These are phyloP conservation scores for Baronia brevicornis DNA, from an alignment of 2,888 invertebrate species.

Conservation along the genomic window DNA sequence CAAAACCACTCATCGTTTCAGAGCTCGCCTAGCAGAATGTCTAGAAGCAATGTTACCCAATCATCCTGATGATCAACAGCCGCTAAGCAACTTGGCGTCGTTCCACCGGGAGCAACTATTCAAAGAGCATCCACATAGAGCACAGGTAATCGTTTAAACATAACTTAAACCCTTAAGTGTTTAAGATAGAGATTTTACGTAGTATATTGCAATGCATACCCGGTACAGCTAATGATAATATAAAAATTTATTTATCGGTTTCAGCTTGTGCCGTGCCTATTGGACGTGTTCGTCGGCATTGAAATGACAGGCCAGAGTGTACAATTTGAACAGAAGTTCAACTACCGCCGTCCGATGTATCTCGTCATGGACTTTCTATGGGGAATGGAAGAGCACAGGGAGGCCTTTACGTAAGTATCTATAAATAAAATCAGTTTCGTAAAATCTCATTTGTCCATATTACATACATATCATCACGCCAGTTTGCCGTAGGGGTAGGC, in stretches of 20 bases:
- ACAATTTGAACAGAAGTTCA: conserved; percentile 97
- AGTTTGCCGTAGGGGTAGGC: too few species aligned
- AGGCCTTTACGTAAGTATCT: conserved; percentile 81
- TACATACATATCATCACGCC: too few species aligned
- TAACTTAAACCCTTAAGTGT: too few species aligned
- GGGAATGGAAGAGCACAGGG: conserved; percentile 85
- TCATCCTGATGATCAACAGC: conserved; percentile 74
- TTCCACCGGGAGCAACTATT: conserved; percentile 85
- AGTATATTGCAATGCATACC: too few species aligned
- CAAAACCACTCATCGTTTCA: conserved; percentile 38
- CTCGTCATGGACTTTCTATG: conserved; percentile 93
- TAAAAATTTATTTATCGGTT: conserved; percentile 5
- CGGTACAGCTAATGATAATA: not conserved
- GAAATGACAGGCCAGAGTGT: conserved; percentile 98
- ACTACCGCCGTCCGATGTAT: conserved; percentile 97
- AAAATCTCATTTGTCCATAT: not conserved
- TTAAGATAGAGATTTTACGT: too few species aligned
- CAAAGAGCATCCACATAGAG: conserved; percentile 82
- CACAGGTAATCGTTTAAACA: conserved; percentile 73
- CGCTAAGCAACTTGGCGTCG: conserved; percentile 51
- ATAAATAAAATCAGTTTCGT: not conserved
- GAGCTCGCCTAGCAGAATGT: conserved; percentile 92
- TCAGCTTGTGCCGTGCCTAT: conserved; percentile 85
- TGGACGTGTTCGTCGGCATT: conserved; percentile 96
- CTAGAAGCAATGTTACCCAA: conserved; percentile 89